Conservation (phyloP, 2,113 vertebrate genomes). For the Entomyzon cyanotis region DNA sequence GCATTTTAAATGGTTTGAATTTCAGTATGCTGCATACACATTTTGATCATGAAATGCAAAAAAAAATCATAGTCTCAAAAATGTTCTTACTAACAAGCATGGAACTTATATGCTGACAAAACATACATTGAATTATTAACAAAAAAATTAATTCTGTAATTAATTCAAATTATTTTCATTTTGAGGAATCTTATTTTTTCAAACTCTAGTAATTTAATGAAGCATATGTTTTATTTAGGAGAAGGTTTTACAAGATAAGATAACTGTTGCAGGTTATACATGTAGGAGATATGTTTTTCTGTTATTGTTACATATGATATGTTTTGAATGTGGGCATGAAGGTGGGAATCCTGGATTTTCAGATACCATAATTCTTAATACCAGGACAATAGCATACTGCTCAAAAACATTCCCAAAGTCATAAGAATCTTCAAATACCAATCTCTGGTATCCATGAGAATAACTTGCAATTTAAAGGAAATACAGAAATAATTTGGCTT, state of each 20-base stretch:
- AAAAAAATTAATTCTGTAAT: background rate
- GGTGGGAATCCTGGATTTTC: background rate
- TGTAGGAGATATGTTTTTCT: background rate
- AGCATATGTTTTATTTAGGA: background rate
- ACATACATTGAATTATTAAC: background rate
- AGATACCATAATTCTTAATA: background rate
- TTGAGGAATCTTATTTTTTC: background rate
- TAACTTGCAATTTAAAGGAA: constrained; percentile 6
- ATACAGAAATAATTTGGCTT: background rate
- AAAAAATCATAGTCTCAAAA: background rate
- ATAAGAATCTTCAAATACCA: background rate
- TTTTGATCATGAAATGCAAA: background rate
- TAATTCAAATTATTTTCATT: background rate
- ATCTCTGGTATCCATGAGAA: background rate
- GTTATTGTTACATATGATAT: background rate
- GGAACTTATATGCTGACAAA: background rate
- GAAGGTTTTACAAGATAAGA: background rate
- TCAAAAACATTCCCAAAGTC: background rate
- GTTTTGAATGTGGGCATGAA: background rate
- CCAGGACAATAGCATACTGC: background rate
- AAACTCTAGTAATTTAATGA: background rate
- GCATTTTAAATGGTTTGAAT: background rate
- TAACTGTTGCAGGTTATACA: background rate
- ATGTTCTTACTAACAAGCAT: background rate
- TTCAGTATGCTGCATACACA: background rate